phyloP scores from a whole-genome alignment of 2,888 invertebrate genomes.

The Euphydryas editha region DNA sequence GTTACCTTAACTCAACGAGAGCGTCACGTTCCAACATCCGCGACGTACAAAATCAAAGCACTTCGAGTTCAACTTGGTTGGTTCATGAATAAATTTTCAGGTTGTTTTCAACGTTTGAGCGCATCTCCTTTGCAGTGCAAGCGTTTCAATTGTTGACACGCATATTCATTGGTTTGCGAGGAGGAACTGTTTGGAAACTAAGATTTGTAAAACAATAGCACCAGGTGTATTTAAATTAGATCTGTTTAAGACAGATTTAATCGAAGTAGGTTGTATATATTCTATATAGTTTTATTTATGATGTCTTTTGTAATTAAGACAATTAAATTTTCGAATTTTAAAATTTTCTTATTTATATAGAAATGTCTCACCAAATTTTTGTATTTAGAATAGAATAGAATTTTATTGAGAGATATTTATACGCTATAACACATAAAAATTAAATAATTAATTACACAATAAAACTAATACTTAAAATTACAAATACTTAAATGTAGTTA shows the following conservation, averaged over 20 bases:
- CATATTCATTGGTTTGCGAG: slow-evolving; percentile 29
- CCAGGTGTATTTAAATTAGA: background rate
- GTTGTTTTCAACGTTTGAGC: slow-evolving; percentile 45
- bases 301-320: too few species aligned
- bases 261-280: background rate
- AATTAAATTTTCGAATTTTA: too few species aligned
- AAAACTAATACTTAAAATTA: too few species aligned
- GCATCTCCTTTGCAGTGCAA: slow-evolving; percentile 31
- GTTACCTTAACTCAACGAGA: slow-evolving; percentile 45
- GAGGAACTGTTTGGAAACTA: slow-evolving; percentile 1
- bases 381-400: too few species aligned
- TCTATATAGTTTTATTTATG: too few species aligned
- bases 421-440: too few species aligned
- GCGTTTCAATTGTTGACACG: slow-evolving; percentile 30
- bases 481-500: too few species aligned
- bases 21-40: slow-evolving; percentile 50
- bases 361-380: too few species aligned
- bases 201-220: slow-evolving; percentile 12
- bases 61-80: slow-evolving; percentile 50
- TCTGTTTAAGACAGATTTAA: background rate
- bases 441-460: too few species aligned
- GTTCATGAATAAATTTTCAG: slow-evolving; percentile 57
- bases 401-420: too few species aligned
- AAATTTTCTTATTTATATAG: too few species aligned
- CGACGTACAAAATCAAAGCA: slow-evolving; percentile 58